phyloP scores from a whole-genome alignment of 1,140 invertebrate species.

The Monochamus saltuarius region DNA sequence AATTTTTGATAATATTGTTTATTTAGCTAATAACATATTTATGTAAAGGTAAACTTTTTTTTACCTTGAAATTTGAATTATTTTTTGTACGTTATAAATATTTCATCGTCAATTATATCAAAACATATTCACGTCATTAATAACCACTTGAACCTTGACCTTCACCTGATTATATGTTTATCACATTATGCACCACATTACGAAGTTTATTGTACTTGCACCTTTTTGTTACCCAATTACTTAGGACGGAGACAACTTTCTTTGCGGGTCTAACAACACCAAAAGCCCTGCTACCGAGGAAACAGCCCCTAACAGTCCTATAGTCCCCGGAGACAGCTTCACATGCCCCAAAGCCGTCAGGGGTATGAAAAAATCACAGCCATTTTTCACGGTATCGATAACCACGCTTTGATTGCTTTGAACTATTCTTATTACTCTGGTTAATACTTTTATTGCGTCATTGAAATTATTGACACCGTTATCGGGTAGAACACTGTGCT shows the following conservation, averaged over 20 bases:
- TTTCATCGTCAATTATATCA: too few relatives aligned
- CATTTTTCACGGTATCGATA: conserved; percentile 80
- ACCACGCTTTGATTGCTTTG: conserved; percentile 63
- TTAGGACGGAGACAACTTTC: conserved; percentile 62
- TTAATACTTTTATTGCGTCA: conserved; percentile 21
- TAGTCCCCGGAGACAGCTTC: conserved; percentile 69
- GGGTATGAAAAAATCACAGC: conserved; percentile 83
- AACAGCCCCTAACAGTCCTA: conserved; percentile 75
- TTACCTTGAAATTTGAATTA: too few relatives aligned
- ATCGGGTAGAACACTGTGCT: conserved; percentile 38
- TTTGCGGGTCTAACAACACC: conserved; percentile 69
- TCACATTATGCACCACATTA: too few relatives aligned
- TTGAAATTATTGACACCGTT: conserved; percentile 35
- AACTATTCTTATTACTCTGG: conserved; percentile 28
- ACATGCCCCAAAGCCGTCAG: conserved; percentile 74
- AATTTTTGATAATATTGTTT: too few relatives aligned
- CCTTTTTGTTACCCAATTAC: background rate
- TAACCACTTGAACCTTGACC: too few relatives aligned
- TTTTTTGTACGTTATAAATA: too few relatives aligned
- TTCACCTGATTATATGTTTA: too few relatives aligned
- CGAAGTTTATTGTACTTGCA: too few relatives aligned
- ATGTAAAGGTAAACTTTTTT: too few relatives aligned
- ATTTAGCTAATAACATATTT: too few relatives aligned
- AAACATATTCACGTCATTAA: too few relatives aligned
- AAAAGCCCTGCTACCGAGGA: conserved; percentile 75